phyloP scores from a whole-genome alignment of 2,113 vertebrate species.

The Tragelaphus scriptus region DNA sequence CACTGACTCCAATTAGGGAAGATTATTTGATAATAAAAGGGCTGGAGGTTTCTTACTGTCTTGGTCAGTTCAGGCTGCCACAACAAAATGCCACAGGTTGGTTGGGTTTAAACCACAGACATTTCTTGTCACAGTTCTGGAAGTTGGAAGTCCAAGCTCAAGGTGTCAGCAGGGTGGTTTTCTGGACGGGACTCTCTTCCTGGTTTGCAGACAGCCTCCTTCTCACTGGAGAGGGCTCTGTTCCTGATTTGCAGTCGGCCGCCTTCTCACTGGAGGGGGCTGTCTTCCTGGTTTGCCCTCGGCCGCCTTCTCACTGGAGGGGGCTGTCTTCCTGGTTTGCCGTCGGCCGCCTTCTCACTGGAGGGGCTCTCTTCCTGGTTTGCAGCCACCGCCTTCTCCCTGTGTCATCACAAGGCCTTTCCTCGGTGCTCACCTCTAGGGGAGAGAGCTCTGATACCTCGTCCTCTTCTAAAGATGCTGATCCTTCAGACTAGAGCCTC shows the following conservation, averaged over 20 bases:
- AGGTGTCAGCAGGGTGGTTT: background rate
- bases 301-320: no score
- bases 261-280: no score
- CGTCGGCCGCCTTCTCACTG: no score
- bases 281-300: no score
- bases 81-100: background rate
- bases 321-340: no score
- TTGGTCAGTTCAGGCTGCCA: background rate
- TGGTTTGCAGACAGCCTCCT: accelerated
- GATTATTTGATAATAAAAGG: no score
- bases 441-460: background rate
- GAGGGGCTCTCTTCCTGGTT: no score
- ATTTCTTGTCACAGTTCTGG: background rate
- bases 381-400: background rate
- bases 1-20: no score
- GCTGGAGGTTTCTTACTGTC: background rate
- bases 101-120: background rate
- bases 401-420: background rate
- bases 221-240: background rate
- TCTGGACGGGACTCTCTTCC: background rate
- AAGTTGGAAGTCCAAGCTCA: background rate
- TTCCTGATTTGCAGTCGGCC: no score
- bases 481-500: background rate
- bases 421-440: accelerated
- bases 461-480: background rate